Conservation (phyloP, 2,797 vertebrate genomes). For the Melanogrammus aeglefinus region DNA sequence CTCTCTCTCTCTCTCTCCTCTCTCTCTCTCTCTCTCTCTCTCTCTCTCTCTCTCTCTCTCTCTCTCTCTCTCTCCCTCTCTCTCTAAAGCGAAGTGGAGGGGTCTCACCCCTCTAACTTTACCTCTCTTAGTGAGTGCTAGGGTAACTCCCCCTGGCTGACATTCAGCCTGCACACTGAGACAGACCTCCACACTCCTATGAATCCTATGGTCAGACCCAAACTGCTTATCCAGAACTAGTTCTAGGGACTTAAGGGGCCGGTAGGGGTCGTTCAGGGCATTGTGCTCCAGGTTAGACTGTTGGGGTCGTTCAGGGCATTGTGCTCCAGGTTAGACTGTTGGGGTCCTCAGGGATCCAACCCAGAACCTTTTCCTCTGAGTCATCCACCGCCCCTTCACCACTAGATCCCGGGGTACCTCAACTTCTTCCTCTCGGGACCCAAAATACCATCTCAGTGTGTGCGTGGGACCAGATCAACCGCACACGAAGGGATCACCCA, state of each 20-base stretch:
- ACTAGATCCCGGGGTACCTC: too few species aligned
- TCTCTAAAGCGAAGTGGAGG: constrained; percentile 1
- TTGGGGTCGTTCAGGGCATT: too few species aligned
- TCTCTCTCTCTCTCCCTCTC: constrained; percentile 21
- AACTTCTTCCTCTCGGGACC: too few species aligned
- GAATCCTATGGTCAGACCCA: background rate
- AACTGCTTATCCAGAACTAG: too few species aligned
- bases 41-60: background rate
- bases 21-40: background rate
- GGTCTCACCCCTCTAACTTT: background rate
- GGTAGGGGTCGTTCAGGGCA: too few species aligned
- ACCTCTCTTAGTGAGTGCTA: background rate
- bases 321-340: too few species aligned
- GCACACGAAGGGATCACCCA: background rate
- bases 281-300: too few species aligned
- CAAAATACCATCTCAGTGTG: too few species aligned
- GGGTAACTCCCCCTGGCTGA: background rate
- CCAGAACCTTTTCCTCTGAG: too few species aligned
- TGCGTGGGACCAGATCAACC: background rate
- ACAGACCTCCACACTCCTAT: background rate
- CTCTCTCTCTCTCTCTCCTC: constrained; percentile 25
- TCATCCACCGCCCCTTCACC: too few species aligned
- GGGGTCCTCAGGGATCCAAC: too few species aligned
- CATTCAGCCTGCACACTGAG: background rate
- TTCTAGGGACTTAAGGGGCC: too few species aligned